Conservation (phyloP, 2,797 vertebrate species). For the Gymnopithys bicolor region DNA sequence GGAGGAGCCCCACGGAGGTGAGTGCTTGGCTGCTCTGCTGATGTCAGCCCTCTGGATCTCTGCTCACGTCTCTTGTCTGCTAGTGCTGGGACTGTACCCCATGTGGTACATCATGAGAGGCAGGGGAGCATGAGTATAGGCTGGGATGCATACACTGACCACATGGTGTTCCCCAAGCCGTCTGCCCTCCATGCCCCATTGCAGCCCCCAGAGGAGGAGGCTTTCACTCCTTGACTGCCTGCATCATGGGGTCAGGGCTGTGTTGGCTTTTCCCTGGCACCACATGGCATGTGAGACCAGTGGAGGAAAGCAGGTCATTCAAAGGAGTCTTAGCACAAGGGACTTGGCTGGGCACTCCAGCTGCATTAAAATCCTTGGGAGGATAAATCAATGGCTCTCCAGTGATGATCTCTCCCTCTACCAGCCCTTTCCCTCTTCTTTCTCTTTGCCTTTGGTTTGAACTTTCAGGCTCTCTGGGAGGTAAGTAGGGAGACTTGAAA, state of each 20-base stretch:
- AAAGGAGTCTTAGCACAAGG: not conserved
- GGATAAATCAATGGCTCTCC: not conserved
- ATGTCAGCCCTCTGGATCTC: not conserved
- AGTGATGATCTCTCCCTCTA: not conserved
- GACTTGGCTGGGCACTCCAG: not conserved
- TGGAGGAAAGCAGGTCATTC: not conserved
- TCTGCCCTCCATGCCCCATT: not conserved
- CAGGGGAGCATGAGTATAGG: accelerated
- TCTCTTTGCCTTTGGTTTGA: not conserved
- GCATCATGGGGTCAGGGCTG: not conserved
- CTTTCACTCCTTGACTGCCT: not conserved
- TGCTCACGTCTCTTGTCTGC: not conserved
- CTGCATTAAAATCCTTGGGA: not conserved
- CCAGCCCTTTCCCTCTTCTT: not conserved
- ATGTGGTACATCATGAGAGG: not conserved
- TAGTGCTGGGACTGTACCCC: accelerated
- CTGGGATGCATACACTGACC: not conserved
- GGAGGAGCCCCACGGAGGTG: not conserved
- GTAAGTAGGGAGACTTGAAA: not conserved
- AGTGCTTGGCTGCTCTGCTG: not conserved
- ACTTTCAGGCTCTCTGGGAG: not conserved
- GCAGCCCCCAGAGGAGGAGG: not conserved
- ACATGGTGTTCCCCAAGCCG: accelerated
- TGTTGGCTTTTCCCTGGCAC: accelerated
- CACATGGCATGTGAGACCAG: accelerated